Conservation (phyloP, 2,888 invertebrate species). For the Ectropis crepuscularia region DNA sequence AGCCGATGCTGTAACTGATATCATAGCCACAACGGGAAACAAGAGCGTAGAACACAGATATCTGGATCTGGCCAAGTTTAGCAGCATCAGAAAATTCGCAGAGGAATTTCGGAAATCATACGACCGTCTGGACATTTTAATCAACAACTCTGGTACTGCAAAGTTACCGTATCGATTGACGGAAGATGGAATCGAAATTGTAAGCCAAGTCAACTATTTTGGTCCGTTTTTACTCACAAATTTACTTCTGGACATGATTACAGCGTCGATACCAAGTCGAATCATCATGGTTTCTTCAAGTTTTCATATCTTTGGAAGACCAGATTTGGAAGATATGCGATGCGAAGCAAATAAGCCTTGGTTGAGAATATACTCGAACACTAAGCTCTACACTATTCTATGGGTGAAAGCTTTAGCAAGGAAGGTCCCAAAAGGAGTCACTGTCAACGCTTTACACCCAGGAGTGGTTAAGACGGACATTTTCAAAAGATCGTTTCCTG, state of each 20-base stretch:
- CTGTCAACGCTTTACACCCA: constrained; percentile 92
- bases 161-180: constrained; percentile 66
- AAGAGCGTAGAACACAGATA: constrained; percentile 86
- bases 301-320: constrained; percentile 70
- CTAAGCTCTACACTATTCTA: constrained; percentile 71
- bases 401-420: constrained; percentile 73
- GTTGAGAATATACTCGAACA: constrained; percentile 72
- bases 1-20: constrained; percentile 87
- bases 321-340: constrained; percentile 64
- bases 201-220: constrained; percentile 88
- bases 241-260: constrained; percentile 81
- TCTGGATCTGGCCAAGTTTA: constrained; percentile 80
- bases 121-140: constrained; percentile 83
- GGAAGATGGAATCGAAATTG: constrained; percentile 86
- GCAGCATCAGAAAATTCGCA: constrained; percentile 85
- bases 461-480: constrained; percentile 92
- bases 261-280: constrained; percentile 68
- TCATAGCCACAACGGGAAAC: constrained; percentile 88
- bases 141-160: constrained; percentile 86
- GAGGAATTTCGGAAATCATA: constrained; percentile 81
- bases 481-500: constrained; percentile 85
- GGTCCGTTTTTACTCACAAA: constrained; percentile 90
- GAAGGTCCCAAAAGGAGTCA: constrained; percentile 82
- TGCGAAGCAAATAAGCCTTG: constrained; percentile 52
- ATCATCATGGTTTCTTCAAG: constrained; percentile 75